phyloP scores from a whole-genome alignment of 2,797 vertebrate species.

The Triplophysa bombifrons region DNA sequence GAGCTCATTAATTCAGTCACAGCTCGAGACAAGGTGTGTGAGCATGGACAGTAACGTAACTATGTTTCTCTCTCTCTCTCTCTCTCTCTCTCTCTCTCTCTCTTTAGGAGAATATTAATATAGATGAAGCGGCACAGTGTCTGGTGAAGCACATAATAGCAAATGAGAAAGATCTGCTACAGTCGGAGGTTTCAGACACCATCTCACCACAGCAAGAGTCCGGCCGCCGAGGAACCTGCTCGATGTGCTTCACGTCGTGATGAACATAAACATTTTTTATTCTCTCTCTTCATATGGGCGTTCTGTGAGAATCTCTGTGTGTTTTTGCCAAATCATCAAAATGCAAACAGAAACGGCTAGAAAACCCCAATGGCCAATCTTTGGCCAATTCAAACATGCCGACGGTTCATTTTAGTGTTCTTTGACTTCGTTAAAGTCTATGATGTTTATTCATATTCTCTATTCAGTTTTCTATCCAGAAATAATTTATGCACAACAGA shows the following conservation, averaged over 20 bases:
- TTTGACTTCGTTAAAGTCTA: not conserved
- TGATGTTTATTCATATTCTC: not conserved
- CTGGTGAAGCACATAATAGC: slow-evolving; percentile 95
- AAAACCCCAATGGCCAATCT: not conserved
- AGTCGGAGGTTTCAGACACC: slow-evolving; percentile 80
- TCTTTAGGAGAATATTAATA: slow-evolving; percentile 92
- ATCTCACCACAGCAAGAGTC: slow-evolving; percentile 85
- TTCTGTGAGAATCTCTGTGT: not conserved
- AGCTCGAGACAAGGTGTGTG: slow-evolving; percentile 23
- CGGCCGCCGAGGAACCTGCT: slow-evolving; percentile 79
- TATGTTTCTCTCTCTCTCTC: slow-evolving; percentile 36
- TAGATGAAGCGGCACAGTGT: slow-evolving; percentile 90
- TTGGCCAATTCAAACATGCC: too few relatives aligned
- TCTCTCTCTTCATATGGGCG: not conserved
- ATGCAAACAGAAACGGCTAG: not conserved
- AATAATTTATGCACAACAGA: not conserved
- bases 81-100: slow-evolving; percentile 28
- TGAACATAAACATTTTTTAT: not conserved
- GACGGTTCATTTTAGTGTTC: not conserved
- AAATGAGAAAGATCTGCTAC: slow-evolving; percentile 86
- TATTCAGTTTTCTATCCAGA: not conserved
- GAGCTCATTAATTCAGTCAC: slow-evolving; percentile 37
- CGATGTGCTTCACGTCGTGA: slow-evolving; percentile 84
- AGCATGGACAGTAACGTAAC: slow-evolving; percentile 16
- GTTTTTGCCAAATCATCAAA: slow-evolving; percentile 5